Conservation (phyloP, 2,797 vertebrate genomes). For the Morus bassanus region DNA sequence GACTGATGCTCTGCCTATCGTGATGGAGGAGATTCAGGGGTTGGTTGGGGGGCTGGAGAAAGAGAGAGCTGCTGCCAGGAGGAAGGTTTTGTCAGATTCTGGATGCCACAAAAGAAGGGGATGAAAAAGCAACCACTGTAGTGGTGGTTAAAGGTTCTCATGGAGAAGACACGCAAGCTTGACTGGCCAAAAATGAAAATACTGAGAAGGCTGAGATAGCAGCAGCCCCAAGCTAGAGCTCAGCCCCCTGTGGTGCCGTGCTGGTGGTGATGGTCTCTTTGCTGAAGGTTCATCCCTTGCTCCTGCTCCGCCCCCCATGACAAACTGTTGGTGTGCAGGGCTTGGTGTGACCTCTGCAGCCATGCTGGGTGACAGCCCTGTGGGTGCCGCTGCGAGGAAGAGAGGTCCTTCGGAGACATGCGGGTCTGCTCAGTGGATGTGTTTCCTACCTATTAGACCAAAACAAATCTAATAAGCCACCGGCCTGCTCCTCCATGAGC, state of each 20-base stretch:
- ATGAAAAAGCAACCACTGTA: background rate
- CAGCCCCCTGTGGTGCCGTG: too few species aligned
- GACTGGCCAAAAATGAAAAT: background rate
- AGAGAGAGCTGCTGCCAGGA: background rate
- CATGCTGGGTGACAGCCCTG: background rate
- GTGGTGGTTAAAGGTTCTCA: background rate
- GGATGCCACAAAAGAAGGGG: background rate
- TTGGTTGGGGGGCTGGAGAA: background rate
- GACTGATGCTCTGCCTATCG: accelerated
- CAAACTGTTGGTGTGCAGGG: background rate
- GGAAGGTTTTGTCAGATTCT: background rate
- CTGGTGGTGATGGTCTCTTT: background rate
- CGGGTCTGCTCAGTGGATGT: background rate
- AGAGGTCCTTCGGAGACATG: background rate
- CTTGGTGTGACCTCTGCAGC: background rate
- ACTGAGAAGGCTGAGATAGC: background rate
- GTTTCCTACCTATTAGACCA: background rate
- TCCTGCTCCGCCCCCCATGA: background rate
- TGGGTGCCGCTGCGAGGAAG: accelerated
- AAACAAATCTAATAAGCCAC: background rate
- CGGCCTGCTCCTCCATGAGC: background rate
- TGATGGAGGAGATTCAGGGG: background rate
- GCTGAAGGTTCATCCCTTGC: background rate
- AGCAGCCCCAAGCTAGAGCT: background rate
- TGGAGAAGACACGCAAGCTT: background rate